phyloP scores from a whole-genome alignment of 1,140 invertebrate genomes.

The Episyrphus balteatus region DNA sequence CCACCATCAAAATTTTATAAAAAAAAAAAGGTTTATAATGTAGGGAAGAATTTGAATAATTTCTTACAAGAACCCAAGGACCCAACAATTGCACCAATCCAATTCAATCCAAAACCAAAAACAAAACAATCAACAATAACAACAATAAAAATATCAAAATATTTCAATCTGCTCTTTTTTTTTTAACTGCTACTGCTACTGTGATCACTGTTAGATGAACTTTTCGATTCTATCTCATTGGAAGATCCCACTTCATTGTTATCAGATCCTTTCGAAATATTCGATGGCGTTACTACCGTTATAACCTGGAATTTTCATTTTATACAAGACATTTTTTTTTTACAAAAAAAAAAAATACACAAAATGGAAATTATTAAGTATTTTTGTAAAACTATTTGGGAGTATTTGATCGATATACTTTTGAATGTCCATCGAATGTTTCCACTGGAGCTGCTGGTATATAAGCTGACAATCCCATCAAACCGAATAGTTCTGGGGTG shows the following conservation, averaged over 20 bases:
- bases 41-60: too few species aligned
- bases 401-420: conserved; percentile 32
- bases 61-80: too few species aligned
- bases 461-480: conserved; percentile 38
- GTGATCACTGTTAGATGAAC: background rate
- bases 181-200: background rate
- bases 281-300: conserved; percentile 30
- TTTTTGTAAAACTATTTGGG: too few species aligned
- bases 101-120: too few species aligned
- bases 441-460: conserved; percentile 38
- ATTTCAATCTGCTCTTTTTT: too few species aligned
- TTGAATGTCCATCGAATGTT: conserved; percentile 42
- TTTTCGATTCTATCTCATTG: background rate
- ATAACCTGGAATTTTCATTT: conserved; percentile 22
- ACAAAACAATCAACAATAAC: too few species aligned
- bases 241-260: too few species aligned
- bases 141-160: too few species aligned
- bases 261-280: background rate
- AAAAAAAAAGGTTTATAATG: too few species aligned
- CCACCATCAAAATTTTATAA: too few species aligned
- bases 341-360: background rate
- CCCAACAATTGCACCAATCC: too few species aligned
- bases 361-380: conserved; percentile 3
- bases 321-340: too few species aligned
- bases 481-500: conserved; percentile 37